phyloP scores from a whole-genome alignment of 2,888 invertebrate species.

The Amiota mariae region DNA sequence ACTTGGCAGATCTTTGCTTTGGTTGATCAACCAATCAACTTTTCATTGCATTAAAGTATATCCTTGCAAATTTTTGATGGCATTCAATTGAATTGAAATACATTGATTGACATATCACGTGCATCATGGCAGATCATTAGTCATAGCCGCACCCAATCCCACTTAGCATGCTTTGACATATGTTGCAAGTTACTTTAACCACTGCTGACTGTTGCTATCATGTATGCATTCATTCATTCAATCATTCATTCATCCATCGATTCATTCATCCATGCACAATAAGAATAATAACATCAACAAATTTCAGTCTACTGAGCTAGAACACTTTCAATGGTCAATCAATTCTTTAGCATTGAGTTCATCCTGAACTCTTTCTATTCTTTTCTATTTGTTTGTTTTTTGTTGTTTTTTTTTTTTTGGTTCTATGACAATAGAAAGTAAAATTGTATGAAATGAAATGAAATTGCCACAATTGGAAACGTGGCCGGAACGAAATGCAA shows the following conservation, averaged over 20 bases:
- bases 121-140: slow-evolving; percentile 26
- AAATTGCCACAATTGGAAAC: slow-evolving; percentile 47
- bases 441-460: slow-evolving; percentile 55
- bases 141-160: not conserved
- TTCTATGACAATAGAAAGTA: slow-evolving; percentile 55
- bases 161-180: slow-evolving; percentile 33
- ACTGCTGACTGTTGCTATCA: not conserved
- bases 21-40: not conserved
- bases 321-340: slow-evolving; percentile 63
- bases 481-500: not conserved
- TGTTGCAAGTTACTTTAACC: slow-evolving; percentile 49
- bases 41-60: too few species aligned
- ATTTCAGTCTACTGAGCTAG: slow-evolving; percentile 40
- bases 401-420: slow-evolving; percentile 34
- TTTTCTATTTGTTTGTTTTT: slow-evolving; percentile 29
- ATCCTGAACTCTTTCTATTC: slow-evolving; percentile 38
- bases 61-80: too few species aligned
- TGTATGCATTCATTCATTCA: too few species aligned
- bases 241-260: too few species aligned
- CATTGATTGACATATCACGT: slow-evolving; percentile 6
- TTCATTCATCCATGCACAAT: too few species aligned
- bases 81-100: too few species aligned
- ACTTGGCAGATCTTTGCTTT: not conserved
- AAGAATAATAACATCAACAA: too few species aligned
- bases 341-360: slow-evolving; percentile 49